Base-by-base conservation (phyloP, 2,888 invertebrate species). In the Carcina quercana region DNA sequence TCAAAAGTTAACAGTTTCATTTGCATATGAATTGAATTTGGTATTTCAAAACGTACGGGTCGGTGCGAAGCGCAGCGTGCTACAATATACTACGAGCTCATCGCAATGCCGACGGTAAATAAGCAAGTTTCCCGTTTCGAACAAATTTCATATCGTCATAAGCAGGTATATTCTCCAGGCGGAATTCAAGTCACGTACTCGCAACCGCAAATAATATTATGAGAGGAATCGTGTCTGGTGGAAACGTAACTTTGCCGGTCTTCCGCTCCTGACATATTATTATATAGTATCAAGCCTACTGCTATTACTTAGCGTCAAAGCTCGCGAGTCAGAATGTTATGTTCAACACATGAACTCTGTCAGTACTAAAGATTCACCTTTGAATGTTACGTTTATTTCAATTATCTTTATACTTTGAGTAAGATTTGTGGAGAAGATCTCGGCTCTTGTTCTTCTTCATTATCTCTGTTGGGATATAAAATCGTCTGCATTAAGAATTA, bases 201-300 rank as follows among this genome's bases (percentile, higher is more conserved):
- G 38, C 57, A 61, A 59, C 53, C 65, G 67, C 71, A 72, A 73
- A 72, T 72, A 72, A 71, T 71, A 70, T 72, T 69, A 72, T 72
- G 68, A 69, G 63, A 60, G 63, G 62, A 66, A 61, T 62, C 61
- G 62, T 64, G 68, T 68, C 69, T 70, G 59, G 48, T 65, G 53
- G 61, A 54, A 63, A 54, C 60, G 64, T 61, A 68, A 66, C 59
- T 67, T 67, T 58, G 48, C 59, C 53, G 53, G 57, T 47, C 51
- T 53, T 57, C 46, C 37, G 28, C 34, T 37, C 36, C 38, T 37
- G 38, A 45, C 37, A 47, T 48, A 50, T 37, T 37, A 38, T 32
- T 29, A 32, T 34, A 20, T 30, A 28, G 32, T 20, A 32, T 15
- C 25, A 17, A 31, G 28, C 35, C 35, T 24, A 22, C 26, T 12